phyloP scores from a whole-genome alignment of 2,113 vertebrate species.

The Odontesthes bonariensis region DNA sequence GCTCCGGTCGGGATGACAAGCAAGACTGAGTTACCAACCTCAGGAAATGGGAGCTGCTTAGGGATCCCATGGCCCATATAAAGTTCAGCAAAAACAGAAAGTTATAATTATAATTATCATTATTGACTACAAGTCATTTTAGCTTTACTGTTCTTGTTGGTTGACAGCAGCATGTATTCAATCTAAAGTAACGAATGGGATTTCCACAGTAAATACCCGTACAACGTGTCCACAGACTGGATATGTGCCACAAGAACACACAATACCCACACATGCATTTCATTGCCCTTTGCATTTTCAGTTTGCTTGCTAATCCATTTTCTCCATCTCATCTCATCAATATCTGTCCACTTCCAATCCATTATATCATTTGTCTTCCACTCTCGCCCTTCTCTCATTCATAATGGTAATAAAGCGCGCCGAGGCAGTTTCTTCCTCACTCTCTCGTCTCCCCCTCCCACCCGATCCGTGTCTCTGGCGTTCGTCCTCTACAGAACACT shows the following conservation, averaged over 20 bases:
- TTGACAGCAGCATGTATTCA: background rate
- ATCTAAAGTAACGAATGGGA: background rate
- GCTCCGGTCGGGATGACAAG: background rate
- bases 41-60: background rate
- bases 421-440: slow-evolving; percentile 3
- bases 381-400: background rate
- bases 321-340: slow-evolving; percentile 54
- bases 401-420: slow-evolving; percentile 28
- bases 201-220: slow-evolving; percentile 3
- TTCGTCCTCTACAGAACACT: slow-evolving; percentile 16
- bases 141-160: background rate
- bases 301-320: slow-evolving; percentile 41
- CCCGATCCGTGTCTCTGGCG: background rate
- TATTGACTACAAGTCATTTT: background rate
- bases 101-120: background rate
- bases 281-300: slow-evolving; percentile 42
- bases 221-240: slow-evolving; percentile 1
- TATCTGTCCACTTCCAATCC: slow-evolving; percentile 54
- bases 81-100: background rate
- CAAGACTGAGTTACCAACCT: background rate
- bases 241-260: background rate
- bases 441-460: background rate
- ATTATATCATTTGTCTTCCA: slow-evolving; percentile 42
- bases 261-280: slow-evolving; percentile 31
- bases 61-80: background rate